Evolutionary conservation across 2,113 vertebrate species (phyloP), one percentile per base, ranked within the genome.

Genomic region (Puntigrus tetrazona): DNA sequence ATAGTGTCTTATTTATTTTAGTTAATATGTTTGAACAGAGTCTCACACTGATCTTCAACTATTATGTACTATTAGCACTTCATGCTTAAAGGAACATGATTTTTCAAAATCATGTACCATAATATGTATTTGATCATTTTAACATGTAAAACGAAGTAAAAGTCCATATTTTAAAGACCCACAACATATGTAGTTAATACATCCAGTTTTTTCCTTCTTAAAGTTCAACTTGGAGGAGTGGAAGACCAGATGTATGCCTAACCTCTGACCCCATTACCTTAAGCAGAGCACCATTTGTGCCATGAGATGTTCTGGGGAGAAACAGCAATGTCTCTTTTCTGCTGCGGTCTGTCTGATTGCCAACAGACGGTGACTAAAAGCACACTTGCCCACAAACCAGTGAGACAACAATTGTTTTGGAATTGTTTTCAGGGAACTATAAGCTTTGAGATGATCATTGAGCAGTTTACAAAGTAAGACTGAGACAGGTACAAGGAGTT

Each of bases 231-330:
- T 84, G 55, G 80, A 85, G 81, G 85, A 86, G 85, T 82, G 78
- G 78, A 85, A 81, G 81, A 85, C 88, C 88, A 88, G 87, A 88
- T 88, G 88, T 88, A 84, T 88, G 63, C 65, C 81, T 87, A 89
- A 89, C 88, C 88, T 85, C 70, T 87, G 87, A 88, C 87, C 88
- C 84, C 81, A 85, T 85, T 88, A 89, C 87, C 86, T 87, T 84
- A 86, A 85, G 82, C 81, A 84, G 84, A 88, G 72, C 83, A 75
- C 78, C 67, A 85, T 87, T 87, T 84, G 85, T 84, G 77, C 76
- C 87, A 81, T 67, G 79, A 59, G 55, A 63, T 63, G 83, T 85
- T 31, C 41, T 52, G 47, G 55, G 65, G 74, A 85, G 87, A 65
- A 86, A 86, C 67, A 84, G 31, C 78, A 43, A 45, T 79, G 41